Evolutionary conservation across 1,140 invertebrate species (phyloP).

Genomic region (Cydia splendana): DNA sequence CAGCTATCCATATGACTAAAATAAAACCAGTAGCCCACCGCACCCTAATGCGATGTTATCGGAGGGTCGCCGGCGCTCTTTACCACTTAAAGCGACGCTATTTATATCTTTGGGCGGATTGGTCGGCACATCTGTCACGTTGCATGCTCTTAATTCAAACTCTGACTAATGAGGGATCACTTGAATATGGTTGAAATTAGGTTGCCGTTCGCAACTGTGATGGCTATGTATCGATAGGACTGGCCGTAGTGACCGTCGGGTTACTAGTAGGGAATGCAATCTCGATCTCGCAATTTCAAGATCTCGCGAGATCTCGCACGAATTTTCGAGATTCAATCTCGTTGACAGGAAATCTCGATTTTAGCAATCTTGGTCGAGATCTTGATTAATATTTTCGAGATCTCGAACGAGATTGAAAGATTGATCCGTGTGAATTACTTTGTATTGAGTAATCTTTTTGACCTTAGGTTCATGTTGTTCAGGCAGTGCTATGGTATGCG

Average conservation of each 20-base stretch:
- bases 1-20: conserved; percentile 64
- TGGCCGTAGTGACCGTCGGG: neutral
- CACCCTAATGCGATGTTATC: conserved; percentile 75
- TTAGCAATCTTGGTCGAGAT: too few relatives aligned
- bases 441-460: too few relatives aligned
- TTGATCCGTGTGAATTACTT: too few relatives aligned
- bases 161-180: conserved; percentile 9
- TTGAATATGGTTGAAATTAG: conserved; percentile 10
- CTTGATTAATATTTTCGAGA: too few relatives aligned
- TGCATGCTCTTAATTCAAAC: conserved; percentile 30
- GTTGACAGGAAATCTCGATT: too few relatives aligned
- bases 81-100: conserved; percentile 71
- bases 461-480: too few relatives aligned
- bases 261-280: too few relatives aligned
- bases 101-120: conserved; percentile 70
- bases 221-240: neutral
- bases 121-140: conserved; percentile 60
- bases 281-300: too few relatives aligned
- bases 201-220: neutral
- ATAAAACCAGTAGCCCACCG: conserved; percentile 69
- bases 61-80: conserved; percentile 62
- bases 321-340: too few relatives aligned
- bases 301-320: too few relatives aligned
- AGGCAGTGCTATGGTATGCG: too few relatives aligned
- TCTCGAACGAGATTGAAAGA: too few relatives aligned